Base-by-base conservation (phyloP, 2,113 vertebrate genomes). In the Hippocampus abdominalis region DNA sequence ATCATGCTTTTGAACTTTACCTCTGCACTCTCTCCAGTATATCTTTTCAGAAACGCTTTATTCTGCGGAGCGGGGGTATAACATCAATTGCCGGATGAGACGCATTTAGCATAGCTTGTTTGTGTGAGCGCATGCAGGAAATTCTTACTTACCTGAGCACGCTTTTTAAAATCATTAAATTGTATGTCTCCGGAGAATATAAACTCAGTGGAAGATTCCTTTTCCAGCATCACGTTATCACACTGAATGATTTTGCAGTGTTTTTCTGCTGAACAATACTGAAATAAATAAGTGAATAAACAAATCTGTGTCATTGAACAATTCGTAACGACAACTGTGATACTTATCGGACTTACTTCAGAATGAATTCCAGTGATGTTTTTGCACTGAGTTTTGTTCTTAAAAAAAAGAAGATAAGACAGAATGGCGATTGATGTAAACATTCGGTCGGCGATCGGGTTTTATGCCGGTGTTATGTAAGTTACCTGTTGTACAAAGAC, bases 301-400 rank as follows among this genome's bases (percentile, higher is more conserved):
- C 70, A 15, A 3, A 48, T 20, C 46, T 48, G 12, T 8, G 1
- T 42, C 62, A 54, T 21, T 9, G 42, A 8, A 44, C 10, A 61
- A 6, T n/a, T 40, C 40, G 3, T 9, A 63, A 3, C 1, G 0
- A 64, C 54, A 27, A 68, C 25, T 64, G 68, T 69, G 1, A 75
- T 20, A 10, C 12, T 7, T 6, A 27, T 69, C 72, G 70, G 11
- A 74, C 84, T 78, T 66, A 89, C 88, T 10, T 77, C 18, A 18
- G 77, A 60, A 3, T 8, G 56, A 3, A 2, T 4, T 10, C 46
- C 10, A 10, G 4, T 4, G 3, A 15, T 8, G 2, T 1, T 15
- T 46, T 20, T 67, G 75, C 90, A 90, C 20, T 51, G 44, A 16
- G 80, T 84, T 82, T 79, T 75, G 60, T 85, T 86, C 89, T 89